These are phyloP conservation scores for Rhinolophus ferrumequinum DNA, from an alignment of 2,113 vertebrate genomes.

Conservation along the genomic window DNA sequence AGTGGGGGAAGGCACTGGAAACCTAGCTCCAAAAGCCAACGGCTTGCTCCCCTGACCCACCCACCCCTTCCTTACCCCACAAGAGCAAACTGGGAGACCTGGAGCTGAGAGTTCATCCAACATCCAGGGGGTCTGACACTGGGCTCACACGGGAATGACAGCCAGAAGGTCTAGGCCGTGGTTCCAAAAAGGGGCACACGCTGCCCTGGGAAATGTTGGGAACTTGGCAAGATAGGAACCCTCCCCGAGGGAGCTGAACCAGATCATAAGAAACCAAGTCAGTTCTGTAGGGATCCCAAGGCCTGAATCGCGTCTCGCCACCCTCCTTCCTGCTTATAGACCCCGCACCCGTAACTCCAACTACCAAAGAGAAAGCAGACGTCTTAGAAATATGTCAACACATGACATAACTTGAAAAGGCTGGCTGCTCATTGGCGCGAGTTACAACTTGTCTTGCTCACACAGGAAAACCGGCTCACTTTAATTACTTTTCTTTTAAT, in stretches of 20 bases:
- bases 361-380: conserved; percentile 62
- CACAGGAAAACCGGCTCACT: conserved; percentile 57
- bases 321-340: conserved; percentile 72
- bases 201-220: neutral
- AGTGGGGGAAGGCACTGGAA: neutral
- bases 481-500: conserved; percentile 61
- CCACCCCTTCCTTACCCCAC: neutral
- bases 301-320: conserved; percentile 57
- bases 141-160: neutral
- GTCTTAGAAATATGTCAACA: conserved; percentile 72
- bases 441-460: conserved; percentile 66
- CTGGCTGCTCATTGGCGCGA: conserved; percentile 70
- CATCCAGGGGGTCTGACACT: neutral
- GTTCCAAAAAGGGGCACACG: neutral
- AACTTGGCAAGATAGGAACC: neutral
- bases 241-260: neutral
- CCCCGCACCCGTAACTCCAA: conserved; percentile 61
- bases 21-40: neutral
- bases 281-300: conserved; percentile 56
- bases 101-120: neutral
- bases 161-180: neutral
- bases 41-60: no score
- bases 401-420: conserved; percentile 74
- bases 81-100: neutral
- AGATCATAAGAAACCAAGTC: conserved; percentile 56